Evolutionary conservation across 2,113 vertebrate species (phyloP), one percentile per base, ranked within the genome.

Genomic region (Sprattus sprattus): DNA sequence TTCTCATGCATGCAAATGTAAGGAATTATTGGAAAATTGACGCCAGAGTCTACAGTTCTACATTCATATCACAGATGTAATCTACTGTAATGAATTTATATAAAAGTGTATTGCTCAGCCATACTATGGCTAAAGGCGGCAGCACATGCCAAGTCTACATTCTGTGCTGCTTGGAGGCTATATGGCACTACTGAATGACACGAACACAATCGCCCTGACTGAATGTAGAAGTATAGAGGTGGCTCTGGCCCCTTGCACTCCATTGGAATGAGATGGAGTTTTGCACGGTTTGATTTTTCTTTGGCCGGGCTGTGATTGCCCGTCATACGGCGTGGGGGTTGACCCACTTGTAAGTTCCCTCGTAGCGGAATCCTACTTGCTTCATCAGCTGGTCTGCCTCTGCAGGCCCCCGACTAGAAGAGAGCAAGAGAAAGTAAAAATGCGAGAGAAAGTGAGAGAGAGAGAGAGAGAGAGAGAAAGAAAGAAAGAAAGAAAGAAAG

Each of bases 301-400:
- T 16, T 78, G 28, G 71, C 28, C 71, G 39, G 28, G 71, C 9
- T 15, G 67, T 32, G 67, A 28, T 75, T 75, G 28, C 28, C 71
- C 3, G 71, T 78, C 71, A 78, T 78, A 78, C 28, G 2, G 71
- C 71, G 92, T 98, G 95, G 78, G 97, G 97, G 87, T 97, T 97
- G 88, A 97, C 96, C 97, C 97, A 98, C 93, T 94, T 97, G 91
- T 98, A 98, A 50, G 97, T 98, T 88, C 97, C 97, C 91, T 95
- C 96, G 0, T 98, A 97, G 84, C 95, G 96, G 92, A 98, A 98
- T 47, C 97, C 97, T 64, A 96, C 97, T 86, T 52, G 95, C 93
- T 97, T 95, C 85, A 94, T 91, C 75, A 98, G 91, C 2, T 97
- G 95, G 1, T 98, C 97, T 5, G 97, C 96, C 89, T 97, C 96